Conservation (phyloP, 2,797 vertebrate species). For the Sebastes aleutianus region DNA sequence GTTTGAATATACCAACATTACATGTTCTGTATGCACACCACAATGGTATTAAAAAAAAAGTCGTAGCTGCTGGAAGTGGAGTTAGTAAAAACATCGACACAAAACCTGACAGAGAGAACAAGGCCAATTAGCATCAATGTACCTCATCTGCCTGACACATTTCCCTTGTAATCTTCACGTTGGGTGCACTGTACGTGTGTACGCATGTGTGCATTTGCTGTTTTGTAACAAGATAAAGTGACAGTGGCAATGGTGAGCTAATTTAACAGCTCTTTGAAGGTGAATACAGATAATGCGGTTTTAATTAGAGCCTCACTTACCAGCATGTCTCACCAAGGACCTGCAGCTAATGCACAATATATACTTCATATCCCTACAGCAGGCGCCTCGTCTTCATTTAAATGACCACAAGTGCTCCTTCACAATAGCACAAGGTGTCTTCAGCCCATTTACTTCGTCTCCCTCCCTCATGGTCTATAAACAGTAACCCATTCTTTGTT, state of each 20-base stretch:
- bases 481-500: slow-evolving; percentile 15
- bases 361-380: background rate
- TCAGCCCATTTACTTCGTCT: slow-evolving; percentile 8
- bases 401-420: slow-evolving; percentile 21
- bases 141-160: background rate
- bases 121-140: slow-evolving; percentile 30
- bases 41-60: background rate
- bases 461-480: slow-evolving; percentile 18
- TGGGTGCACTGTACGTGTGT: background rate
- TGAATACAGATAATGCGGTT: slow-evolving; percentile 47
- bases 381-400: slow-evolving; percentile 20
- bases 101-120: background rate
- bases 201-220: background rate
- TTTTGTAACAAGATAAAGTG: slow-evolving; percentile 34
- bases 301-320: slow-evolving; percentile 60
- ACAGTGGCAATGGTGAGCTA: slow-evolving; percentile 32
- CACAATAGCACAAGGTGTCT: slow-evolving; percentile 1
- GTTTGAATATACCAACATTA: background rate
- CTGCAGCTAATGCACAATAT: slow-evolving; percentile 2
- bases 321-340: slow-evolving; percentile 7
- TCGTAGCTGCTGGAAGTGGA: background rate
- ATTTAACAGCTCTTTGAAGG: slow-evolving; percentile 52
- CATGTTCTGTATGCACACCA: background rate
- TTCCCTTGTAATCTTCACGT: background rate
- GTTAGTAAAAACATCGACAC: background rate